These are phyloP conservation scores for Lycia hirtaria DNA, from an alignment of 2,888 invertebrate species.

Conservation along the genomic window DNA sequence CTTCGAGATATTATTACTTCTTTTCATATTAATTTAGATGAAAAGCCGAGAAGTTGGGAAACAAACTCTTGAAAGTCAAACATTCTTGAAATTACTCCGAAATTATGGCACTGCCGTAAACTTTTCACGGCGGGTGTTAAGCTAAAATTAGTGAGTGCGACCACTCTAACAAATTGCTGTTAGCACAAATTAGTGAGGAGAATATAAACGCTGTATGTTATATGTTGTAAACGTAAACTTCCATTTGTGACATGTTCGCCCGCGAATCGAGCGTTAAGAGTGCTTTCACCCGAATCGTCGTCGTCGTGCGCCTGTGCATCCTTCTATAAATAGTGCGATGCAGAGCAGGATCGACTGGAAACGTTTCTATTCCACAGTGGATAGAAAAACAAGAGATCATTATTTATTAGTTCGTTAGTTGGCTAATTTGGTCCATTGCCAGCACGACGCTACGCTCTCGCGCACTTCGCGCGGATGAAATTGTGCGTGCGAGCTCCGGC, in stretches of 20 bases:
- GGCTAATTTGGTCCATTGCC: constrained; percentile 84
- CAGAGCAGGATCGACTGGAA: constrained; percentile 70
- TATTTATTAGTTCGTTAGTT: constrained; percentile 85
- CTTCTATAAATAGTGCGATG: constrained; percentile 70
- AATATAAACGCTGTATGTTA: constrained; percentile 70
- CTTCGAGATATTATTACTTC: constrained; percentile 30
- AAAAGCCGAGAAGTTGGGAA: constrained; percentile 64
- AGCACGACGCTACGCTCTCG: constrained; percentile 80
- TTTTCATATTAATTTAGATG: constrained; percentile 63
- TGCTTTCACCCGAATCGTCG: constrained; percentile 83
- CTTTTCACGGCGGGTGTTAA: constrained; percentile 76
- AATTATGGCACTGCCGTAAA: constrained; percentile 81
- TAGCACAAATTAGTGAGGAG: constrained; percentile 74
- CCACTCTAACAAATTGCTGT: constrained; percentile 78
- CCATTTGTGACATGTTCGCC: constrained; percentile 67
- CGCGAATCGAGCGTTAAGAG: constrained; percentile 79
- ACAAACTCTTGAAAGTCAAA: constrained; percentile 74
- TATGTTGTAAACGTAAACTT: constrained; percentile 55
- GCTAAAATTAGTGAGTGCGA: constrained; percentile 79
- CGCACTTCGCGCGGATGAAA: constrained; percentile 72
- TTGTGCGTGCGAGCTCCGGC: constrained; percentile 69
- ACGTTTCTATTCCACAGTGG: constrained; percentile 81
- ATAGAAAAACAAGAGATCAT: constrained; percentile 85
- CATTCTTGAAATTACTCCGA: constrained; percentile 79
- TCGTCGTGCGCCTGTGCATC: constrained; percentile 81